Percentiles rank a stretch among this genome's conserved stretches.
phyloP scores from a whole-genome alignment of 1,140 invertebrate species.

The Calosoma granatense region DNA sequence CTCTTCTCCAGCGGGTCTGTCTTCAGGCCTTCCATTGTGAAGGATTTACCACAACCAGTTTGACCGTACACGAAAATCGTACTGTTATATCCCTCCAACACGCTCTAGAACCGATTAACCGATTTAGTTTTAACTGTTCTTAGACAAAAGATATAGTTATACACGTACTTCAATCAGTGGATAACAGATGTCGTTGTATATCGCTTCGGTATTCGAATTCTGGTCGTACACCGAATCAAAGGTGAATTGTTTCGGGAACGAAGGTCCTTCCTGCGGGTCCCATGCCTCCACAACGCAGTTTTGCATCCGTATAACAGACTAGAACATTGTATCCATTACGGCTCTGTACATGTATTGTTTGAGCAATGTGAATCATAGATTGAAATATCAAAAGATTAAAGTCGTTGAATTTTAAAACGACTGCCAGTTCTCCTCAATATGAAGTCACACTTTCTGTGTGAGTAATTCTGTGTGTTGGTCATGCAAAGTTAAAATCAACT shows the following conservation, averaged over 20 bases:
- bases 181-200: slow-evolving; percentile 85
- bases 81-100: slow-evolving; percentile 78
- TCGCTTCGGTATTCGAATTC: slow-evolving; percentile 63
- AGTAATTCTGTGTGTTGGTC: too few species aligned
- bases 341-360: slow-evolving; percentile 11
- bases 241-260: slow-evolving; percentile 60
- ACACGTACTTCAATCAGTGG: slow-evolving; percentile 61
- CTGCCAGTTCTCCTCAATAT: too few species aligned
- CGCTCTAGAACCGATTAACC: slow-evolving; percentile 65
- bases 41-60: slow-evolving; percentile 75
- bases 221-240: slow-evolving; percentile 77
- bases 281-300: slow-evolving; percentile 33
- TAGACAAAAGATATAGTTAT: slow-evolving; percentile 14
- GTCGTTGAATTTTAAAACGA: neutral
- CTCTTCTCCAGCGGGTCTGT: slow-evolving; percentile 22
- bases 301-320: slow-evolving; percentile 69
- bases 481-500: neutral
- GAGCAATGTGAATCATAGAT: too few species aligned
- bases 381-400: too few species aligned
- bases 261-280: slow-evolving; percentile 34
- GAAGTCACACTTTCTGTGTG: too few species aligned
- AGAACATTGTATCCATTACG: slow-evolving; percentile 25
- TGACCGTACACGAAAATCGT: slow-evolving; percentile 85
- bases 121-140: too few species aligned
- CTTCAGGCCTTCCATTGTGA: slow-evolving; percentile 69